Base-by-base conservation (phyloP, 2,888 invertebrate species). In the Apotomis betuletana region DNA sequence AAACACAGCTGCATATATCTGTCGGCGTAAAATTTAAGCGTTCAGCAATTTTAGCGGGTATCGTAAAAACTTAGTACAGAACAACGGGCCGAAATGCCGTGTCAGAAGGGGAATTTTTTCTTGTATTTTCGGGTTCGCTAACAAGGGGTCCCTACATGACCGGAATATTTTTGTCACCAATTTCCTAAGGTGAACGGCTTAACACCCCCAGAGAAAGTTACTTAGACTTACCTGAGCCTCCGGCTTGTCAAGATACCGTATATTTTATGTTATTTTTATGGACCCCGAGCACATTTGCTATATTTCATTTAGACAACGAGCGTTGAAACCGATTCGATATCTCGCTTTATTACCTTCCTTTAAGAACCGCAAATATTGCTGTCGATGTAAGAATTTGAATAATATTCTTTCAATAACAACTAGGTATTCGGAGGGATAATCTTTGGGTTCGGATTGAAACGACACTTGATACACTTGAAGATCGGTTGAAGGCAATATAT, bases 111-210 rank as follows among this genome's bases (percentile, higher is more conserved):
- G 82, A 85, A 83, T 86, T 85, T 85, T 83, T 87, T 83, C 6
- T 5, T 87, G 85, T 89, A 87, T 90, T 90, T 86, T 86, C 82
- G 84, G 83, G 84, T 80, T 81, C 86, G 86, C 86, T 92, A 92
- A 91, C 91, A 92, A 92, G 91, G 86, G 86, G 82, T 81, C 77
- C 76, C 82, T 87, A 89, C 92, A 93, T 91, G 92, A 92, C 89
- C 87, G 85, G 92, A 93, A 93, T 93, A 92, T 89, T 91, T 89
- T 88, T 87, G 89, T 88, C 90, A 85, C 86, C 88, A 91, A 90
- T 91, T 90, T 91, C 85, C 87, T 87, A 84, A 84, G 85, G 84
- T 84, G 87, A 88, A 89, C 84, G 87, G 89, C 88, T 91, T 90
- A 90, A 87, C 86, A 80, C 85, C 76, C 65, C 83, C 84, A 82